A percentile compares a stretch with the other conserved stretches of the same genome.
These are phyloP conservation scores for Miniopterus natalensis DNA, from an alignment of 2,113 vertebrate species.

Conservation along the genomic window DNA sequence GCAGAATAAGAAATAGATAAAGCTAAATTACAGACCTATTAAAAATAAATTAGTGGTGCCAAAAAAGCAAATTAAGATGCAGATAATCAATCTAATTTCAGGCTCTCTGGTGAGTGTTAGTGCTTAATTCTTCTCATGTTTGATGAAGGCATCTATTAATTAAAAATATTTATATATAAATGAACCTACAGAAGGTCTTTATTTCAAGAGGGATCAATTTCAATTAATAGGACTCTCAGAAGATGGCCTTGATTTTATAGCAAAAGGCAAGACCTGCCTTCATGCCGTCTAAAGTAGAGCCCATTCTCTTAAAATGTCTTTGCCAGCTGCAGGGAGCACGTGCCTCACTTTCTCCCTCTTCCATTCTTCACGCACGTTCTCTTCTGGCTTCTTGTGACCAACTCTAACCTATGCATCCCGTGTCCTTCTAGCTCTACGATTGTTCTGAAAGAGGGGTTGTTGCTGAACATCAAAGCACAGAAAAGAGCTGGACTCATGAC, in stretches of 20 bases:
- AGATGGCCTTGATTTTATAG: constrained; percentile 67
- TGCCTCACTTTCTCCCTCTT: constrained; percentile 26
- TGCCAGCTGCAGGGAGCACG: neutral
- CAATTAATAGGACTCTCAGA: constrained; percentile 77
- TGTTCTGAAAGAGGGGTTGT: neutral
- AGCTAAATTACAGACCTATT: constrained; percentile 86
- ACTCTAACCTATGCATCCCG: neutral
- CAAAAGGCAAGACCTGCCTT: neutral
- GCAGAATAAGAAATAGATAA: constrained; percentile 76
- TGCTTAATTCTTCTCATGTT: constrained; percentile 82
- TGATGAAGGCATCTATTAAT: constrained; percentile 87
- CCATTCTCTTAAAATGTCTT: constrained; percentile 71
- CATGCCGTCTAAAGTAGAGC: constrained; percentile 66
- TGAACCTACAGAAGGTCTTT: constrained; percentile 72
- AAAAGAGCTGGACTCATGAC: constrained; percentile 20
- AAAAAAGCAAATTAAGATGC: constrained; percentile 85
- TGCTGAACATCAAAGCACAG: constrained; percentile 54
- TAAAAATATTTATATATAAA: constrained; percentile 87
- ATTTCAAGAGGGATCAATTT: constrained; percentile 76
- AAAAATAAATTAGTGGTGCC: constrained; percentile 86
- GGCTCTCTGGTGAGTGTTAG: constrained; percentile 83
- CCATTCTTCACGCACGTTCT: neutral
- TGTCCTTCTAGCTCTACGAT: neutral
- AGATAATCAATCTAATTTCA: constrained; percentile 86
- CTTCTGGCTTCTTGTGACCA: neutral